These are phyloP conservation scores for Daubentonia madagascariensis DNA, from an alignment of 2,113 vertebrate species.

Conservation along the genomic window DNA sequence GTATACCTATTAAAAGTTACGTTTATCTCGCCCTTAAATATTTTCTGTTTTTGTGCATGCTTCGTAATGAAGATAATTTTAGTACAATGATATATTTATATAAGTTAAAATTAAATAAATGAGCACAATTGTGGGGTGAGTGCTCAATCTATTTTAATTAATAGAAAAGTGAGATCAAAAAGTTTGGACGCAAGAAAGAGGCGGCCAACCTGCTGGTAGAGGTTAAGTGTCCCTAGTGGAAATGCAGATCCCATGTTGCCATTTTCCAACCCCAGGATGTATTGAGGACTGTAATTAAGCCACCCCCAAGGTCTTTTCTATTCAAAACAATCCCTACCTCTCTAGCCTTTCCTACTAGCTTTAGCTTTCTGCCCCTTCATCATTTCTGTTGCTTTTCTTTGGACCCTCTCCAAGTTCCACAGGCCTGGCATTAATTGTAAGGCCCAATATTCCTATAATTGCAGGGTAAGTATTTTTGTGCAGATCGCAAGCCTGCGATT, in stretches of 20 bases:
- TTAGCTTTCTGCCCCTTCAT: conserved; percentile 58
- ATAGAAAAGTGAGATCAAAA: background rate
- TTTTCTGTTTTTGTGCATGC: background rate
- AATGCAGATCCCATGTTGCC: background rate
- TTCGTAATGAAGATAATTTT: conserved; percentile 29
- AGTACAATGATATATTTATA: background rate
- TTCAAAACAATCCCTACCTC: conserved; percentile 51
- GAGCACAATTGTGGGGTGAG: background rate
- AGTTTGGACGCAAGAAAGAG: background rate
- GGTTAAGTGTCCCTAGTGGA: background rate
- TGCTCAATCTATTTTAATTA: background rate
- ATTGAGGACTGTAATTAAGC: conserved; percentile 32
- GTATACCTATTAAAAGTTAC: background rate
- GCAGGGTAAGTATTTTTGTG: conserved; percentile 75
- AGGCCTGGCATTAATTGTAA: conserved; percentile 71
- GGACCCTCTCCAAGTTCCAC: conserved; percentile 70
- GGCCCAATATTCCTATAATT: conserved; percentile 75
- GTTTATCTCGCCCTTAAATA: background rate
- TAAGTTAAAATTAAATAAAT: conserved; percentile 6
- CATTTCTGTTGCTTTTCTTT: conserved; percentile 62
- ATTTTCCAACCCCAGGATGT: background rate
- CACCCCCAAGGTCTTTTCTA: conserved; percentile 40
- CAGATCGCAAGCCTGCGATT: conserved; percentile 71
- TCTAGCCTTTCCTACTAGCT: conserved; percentile 34
- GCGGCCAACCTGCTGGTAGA: background rate